Evolutionary conservation across 2,797 vertebrate species (phyloP).

Genomic region (Rhinoraja longicauda): DNA sequence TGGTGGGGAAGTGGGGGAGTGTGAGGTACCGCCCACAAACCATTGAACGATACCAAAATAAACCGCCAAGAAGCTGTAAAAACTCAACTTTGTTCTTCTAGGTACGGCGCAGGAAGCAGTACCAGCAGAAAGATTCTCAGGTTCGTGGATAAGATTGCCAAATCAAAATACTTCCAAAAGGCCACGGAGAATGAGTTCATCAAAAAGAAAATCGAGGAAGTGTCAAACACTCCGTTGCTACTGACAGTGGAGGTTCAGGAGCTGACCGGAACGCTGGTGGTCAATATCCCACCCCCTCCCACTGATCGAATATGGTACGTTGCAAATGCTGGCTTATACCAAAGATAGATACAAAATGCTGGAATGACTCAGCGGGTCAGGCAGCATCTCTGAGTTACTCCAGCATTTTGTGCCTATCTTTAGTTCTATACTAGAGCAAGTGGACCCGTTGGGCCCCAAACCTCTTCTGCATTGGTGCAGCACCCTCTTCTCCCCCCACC

Average conservation of each 20-base stretch:
- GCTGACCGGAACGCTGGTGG: conserved; percentile 65
- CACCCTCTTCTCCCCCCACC: too few relatives aligned
- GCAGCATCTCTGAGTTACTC: too few relatives aligned
- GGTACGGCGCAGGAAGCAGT: conserved; percentile 60
- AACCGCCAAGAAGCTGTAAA: background rate
- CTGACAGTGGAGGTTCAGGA: conserved; percentile 80
- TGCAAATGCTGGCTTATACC: background rate
- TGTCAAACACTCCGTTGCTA: conserved; percentile 81
- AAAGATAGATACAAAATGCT: too few relatives aligned
- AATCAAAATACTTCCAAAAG: conserved; percentile 84
- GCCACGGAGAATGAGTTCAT: conserved; percentile 83
- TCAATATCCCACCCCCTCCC: conserved; percentile 79
- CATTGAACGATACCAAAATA: too few relatives aligned
- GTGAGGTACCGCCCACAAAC: background rate
- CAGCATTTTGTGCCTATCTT: too few relatives aligned
- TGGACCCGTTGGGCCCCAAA: too few relatives aligned
- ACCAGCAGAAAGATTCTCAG: conserved; percentile 76
- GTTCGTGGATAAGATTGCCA: conserved; percentile 82
- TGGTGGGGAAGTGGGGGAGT: too few relatives aligned
- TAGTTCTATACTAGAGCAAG: too few relatives aligned
- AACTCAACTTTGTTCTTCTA: conserved; percentile 43
- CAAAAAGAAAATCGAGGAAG: conserved; percentile 84
- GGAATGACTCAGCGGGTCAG: too few relatives aligned
- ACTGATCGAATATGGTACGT: conserved; percentile 80
- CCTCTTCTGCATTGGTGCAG: too few relatives aligned